Base-by-base conservation (phyloP, 2,888 invertebrate genomes). In the Brachycybe producta region DNA sequence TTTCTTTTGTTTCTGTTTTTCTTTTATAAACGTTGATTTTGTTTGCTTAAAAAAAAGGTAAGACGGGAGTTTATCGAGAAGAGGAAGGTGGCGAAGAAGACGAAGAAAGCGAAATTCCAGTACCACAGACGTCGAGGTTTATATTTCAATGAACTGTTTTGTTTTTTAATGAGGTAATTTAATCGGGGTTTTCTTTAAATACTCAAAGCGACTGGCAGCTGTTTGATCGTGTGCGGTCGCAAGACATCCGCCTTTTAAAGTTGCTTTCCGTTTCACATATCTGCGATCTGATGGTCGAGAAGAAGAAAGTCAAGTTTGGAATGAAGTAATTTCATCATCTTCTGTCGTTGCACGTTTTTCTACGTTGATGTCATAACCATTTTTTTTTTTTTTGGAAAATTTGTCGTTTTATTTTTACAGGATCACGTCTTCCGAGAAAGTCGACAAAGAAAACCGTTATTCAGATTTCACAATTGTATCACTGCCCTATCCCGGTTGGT, bases 201-300 rank as follows among this genome's bases (percentile, higher is more conserved):
- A 4, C 34, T 35, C 19, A 11, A 21, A 57, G 57, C 30, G 55
- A 57, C 30, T 74, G 74, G 73, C 73, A 74, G 62, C 65, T 79
- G 52, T 78, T 78, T 62, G 76, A 79, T 62, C 70, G 73, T 61
- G 75, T 78, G 47, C 68, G 80, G 47, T 74, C 72, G 57, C 73
- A 75, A 55, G 84, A 85, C 62, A 81, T 83, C 47, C 74, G 76
- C 58, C 67, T 84, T 40, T 66, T 85, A 30, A 79, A 79, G 63
- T 71, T 73, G 19, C 72, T 83, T 28, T 78, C 79, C 59, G 79
- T 84, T 15, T 75, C 74, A 49, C 79, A 78, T 45, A 84, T 85
- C 59, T 75, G 81, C 55, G 84, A 85, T 67, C 75, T 85, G 48
- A 85, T 85, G 84, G 82, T 85, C 7, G 84, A 85, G 64, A 82